A percentile compares a stretch with the other conserved stretches of the same genome.
Evolutionary conservation across 2,113 vertebrate species (phyloP).

Genomic region (Lethenteron camtschaticum): DNA sequence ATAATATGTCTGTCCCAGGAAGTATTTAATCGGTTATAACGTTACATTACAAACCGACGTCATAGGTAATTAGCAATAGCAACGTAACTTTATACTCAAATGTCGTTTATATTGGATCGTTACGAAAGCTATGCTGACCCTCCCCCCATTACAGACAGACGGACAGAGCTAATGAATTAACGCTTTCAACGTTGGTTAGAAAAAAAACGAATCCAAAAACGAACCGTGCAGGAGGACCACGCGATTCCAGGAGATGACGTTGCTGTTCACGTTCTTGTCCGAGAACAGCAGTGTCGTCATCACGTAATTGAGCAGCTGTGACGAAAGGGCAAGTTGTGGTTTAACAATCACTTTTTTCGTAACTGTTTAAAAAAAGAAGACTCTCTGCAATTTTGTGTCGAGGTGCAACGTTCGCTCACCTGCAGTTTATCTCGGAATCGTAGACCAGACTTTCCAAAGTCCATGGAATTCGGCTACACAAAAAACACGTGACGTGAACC

Average conservation of each 20-base stretch:
- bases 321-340: background rate
- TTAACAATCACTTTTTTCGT: background rate
- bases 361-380: background rate
- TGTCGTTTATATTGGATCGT: too few relatives aligned
- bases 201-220: background rate
- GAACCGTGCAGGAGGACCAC: slow-evolving; percentile 83
- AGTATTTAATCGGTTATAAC: too few relatives aligned
- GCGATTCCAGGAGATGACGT: slow-evolving; percentile 77
- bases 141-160: too few relatives aligned
- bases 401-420: slow-evolving; percentile 25
- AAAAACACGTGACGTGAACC: background rate
- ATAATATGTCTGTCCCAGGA: too few relatives aligned
- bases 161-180: too few relatives aligned
- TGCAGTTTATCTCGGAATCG: slow-evolving; percentile 62
- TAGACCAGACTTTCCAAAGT: slow-evolving; percentile 85
- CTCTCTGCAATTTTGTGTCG: background rate
- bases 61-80: too few relatives aligned
- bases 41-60: too few relatives aligned
- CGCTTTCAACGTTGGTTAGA: background rate
- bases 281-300: slow-evolving; percentile 69
- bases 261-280: slow-evolving; percentile 76
- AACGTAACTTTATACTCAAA: too few relatives aligned
- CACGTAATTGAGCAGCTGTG: slow-evolving; percentile 73
- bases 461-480: slow-evolving; percentile 66
- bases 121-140: too few relatives aligned